A percentile compares a stretch with the other conserved stretches of the same genome.
These are phyloP conservation scores for Halcyon leucocephala DNA, from an alignment of 2,797 vertebrate species.

Conservation along the genomic window DNA sequence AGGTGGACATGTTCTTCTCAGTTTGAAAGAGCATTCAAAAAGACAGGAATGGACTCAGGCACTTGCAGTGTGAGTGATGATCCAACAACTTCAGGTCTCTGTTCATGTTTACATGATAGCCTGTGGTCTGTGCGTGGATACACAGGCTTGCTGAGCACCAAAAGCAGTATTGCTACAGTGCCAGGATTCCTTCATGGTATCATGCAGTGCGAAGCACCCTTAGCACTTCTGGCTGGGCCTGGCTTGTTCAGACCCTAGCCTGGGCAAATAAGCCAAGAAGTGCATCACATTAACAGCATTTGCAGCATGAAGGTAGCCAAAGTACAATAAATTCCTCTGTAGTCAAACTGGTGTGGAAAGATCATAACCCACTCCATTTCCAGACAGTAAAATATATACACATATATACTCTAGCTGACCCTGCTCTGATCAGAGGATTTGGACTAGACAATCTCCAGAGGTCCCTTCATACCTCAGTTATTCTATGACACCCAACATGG, in stretches of 20 bases:
- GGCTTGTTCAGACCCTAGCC: neutral
- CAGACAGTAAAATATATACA: neutral
- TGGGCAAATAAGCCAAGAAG: neutral
- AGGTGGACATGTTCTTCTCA: neutral
- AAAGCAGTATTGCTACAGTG: neutral
- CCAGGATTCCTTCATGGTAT: neutral
- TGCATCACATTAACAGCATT: neutral
- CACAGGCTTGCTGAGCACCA: neutral
- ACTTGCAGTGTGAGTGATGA: accelerated
- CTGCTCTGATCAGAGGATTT: neutral
- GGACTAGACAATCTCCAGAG: neutral
- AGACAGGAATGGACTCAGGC: neutral
- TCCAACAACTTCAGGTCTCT: neutral
- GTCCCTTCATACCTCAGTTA: neutral
- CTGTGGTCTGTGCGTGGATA: neutral
- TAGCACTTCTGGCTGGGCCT: neutral
- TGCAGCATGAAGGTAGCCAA: neutral
- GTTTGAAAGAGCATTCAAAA: neutral
- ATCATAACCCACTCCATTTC: neutral
- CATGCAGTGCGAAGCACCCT: accelerated
- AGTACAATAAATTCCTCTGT: neutral
- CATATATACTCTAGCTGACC: neutral
- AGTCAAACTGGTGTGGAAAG: neutral
- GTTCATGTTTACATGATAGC: neutral
- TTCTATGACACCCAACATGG: neutral